A percentile compares a stretch with the other conserved stretches of the same genome.
Conservation (phyloP, 2,797 vertebrate genomes). For the Neostethus bicornis region DNA sequence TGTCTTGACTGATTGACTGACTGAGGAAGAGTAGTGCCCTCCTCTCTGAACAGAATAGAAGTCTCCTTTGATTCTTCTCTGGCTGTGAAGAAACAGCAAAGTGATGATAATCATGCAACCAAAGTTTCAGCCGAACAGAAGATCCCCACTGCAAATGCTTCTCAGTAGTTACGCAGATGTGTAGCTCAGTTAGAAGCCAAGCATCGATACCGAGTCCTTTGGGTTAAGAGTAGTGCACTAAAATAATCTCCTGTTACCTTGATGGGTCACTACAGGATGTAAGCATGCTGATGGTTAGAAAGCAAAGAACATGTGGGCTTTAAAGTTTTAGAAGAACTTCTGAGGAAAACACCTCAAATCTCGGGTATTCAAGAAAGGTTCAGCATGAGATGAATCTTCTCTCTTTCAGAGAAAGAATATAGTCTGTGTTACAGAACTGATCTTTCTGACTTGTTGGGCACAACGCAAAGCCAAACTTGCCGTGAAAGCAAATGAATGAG, state of each 20-base stretch:
- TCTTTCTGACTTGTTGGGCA: conserved; percentile 10
- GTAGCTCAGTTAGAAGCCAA: conserved; percentile 31
- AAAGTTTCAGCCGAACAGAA: conserved; percentile 22
- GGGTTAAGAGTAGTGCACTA: conserved; percentile 56
- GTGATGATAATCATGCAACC: conserved; percentile 47
- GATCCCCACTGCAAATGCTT: conserved; percentile 21
- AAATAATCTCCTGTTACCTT: conserved; percentile 10
- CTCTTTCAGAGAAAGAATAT: conserved; percentile 28
- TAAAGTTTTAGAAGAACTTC: conserved; percentile 28
- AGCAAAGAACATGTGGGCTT: conserved; percentile 25
- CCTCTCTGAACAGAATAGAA: conserved; percentile 41
- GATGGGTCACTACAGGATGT: conserved; percentile 20
- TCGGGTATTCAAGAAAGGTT: conserved; percentile 9
- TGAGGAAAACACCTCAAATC: conserved; percentile 26
- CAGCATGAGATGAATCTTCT: conserved; percentile 1
- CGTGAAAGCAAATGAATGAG: conserved; percentile 37
- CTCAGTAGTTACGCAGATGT: conserved; percentile 39
- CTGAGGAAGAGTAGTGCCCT: conserved; percentile 30
- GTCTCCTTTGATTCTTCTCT: conserved; percentile 42
- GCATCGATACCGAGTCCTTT: conserved; percentile 33
- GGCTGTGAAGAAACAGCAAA: conserved; percentile 64
- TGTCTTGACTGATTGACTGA: conserved; percentile 30
- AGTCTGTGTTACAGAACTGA: conserved; percentile 12
- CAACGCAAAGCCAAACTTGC: conserved; percentile 12
- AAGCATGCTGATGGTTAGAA: conserved; percentile 12